Evolutionary conservation across 2,113 vertebrate genomes (phyloP).

Genomic region (Ardeotis arabs): DNA sequence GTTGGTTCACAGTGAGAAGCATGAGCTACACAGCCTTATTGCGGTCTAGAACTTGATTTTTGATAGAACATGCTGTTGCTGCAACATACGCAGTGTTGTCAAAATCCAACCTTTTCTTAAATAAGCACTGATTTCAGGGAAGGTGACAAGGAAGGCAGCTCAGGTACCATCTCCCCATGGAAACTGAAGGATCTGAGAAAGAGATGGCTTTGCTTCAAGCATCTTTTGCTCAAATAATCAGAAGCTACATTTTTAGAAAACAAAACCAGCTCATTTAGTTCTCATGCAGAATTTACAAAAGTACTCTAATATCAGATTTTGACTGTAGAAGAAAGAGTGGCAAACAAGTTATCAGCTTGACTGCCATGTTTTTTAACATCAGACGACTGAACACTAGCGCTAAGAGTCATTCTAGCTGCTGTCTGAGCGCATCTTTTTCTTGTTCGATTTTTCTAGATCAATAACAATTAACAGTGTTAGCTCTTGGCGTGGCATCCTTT

Average conservation of each 20-base stretch:
- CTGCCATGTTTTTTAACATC: neutral
- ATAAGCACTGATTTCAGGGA: neutral
- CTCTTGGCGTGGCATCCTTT: neutral
- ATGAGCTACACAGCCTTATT: neutral
- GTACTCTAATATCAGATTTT: neutral
- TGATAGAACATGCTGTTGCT: neutral
- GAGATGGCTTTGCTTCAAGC: neutral
- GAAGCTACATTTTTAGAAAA: neutral
- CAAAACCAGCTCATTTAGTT: neutral
- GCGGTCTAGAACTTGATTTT: neutral
- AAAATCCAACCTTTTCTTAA: neutral
- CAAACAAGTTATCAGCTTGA: neutral
- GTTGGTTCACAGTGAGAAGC: neutral
- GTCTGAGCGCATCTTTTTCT: neutral
- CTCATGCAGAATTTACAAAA: neutral
- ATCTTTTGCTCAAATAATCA: neutral
- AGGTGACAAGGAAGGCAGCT: neutral
- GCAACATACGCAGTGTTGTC: neutral
- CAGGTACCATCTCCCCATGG: neutral
- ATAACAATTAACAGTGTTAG: neutral
- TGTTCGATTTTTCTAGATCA: neutral
- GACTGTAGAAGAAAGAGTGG: neutral
- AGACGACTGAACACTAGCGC: neutral
- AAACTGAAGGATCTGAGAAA: neutral
- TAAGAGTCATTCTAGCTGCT: neutral